A percentile compares a stretch with the other conserved stretches of the same genome.
These are phyloP conservation scores for Iphiclides podalirius DNA, from an alignment of 2,888 invertebrate genomes.

Conservation along the genomic window DNA sequence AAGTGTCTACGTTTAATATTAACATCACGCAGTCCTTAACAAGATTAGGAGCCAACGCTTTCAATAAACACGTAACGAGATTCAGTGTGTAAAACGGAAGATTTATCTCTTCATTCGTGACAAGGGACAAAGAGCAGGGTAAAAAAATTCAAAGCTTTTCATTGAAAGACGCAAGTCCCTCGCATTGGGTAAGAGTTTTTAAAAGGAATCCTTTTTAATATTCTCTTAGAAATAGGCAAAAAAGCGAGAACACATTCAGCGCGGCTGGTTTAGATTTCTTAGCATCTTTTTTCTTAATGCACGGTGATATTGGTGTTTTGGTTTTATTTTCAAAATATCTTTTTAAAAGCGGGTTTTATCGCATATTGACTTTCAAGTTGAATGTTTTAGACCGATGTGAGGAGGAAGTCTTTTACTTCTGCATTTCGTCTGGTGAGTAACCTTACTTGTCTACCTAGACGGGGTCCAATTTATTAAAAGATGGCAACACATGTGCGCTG, in stretches of 20 bases:
- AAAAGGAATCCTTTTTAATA: slow-evolving; percentile 56
- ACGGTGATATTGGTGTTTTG: too few relatives aligned
- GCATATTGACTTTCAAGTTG: too few relatives aligned
- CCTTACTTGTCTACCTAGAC: too few relatives aligned
- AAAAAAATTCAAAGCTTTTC: slow-evolving; percentile 62
- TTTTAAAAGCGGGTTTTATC: too few relatives aligned
- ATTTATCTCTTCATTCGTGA: slow-evolving; percentile 52
- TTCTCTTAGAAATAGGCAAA: slow-evolving; percentile 44
- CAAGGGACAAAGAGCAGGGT: slow-evolving; percentile 43
- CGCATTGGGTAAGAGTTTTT: slow-evolving; percentile 51
- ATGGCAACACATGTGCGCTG: too few relatives aligned
- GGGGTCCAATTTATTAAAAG: too few relatives aligned
- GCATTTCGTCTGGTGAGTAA: too few relatives aligned
- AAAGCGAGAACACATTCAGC: slow-evolving; percentile 33
- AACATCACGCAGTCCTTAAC: slow-evolving; percentile 38
- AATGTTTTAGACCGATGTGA: too few relatives aligned
- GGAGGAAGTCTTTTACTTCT: too few relatives aligned
- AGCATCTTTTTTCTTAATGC: slow-evolving; percentile 7
- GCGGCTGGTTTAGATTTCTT: slow-evolving; percentile 3
- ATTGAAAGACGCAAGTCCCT: slow-evolving; percentile 59
- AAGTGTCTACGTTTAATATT: slow-evolving; percentile 27
- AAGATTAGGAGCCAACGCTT: slow-evolving; percentile 47
- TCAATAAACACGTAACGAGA: slow-evolving; percentile 63
- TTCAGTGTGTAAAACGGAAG: slow-evolving; percentile 61
- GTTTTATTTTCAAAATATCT: too few relatives aligned